Conservation (phyloP, 1,140 invertebrate genomes). For the Ips typographus region DNA sequence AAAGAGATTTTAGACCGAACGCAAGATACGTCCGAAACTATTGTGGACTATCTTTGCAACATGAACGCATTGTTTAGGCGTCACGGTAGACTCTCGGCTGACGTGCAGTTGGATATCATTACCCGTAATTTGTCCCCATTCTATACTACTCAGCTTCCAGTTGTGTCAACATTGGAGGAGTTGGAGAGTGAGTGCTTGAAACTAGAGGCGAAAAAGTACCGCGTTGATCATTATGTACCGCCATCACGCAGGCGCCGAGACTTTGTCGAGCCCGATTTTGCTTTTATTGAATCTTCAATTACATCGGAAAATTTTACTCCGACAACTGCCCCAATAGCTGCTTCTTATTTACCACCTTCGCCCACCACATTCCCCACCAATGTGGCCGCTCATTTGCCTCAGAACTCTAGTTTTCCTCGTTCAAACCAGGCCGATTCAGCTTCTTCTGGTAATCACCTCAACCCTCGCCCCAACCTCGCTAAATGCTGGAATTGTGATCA, state of each 20-base stretch:
- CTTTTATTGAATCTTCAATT: too few relatives aligned
- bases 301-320: too few relatives aligned
- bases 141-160: slow-evolving; percentile 8
- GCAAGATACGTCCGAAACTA: slow-evolving; percentile 7
- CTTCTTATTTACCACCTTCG: too few relatives aligned
- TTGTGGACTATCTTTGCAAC: slow-evolving; percentile 44
- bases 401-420: neutral
- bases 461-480: neutral
- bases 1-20: too few relatives aligned
- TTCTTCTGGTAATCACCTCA: neutral
- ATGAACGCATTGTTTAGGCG: slow-evolving; percentile 28
- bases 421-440: slow-evolving; percentile 14
- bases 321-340: too few relatives aligned
- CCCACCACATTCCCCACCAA: too few relatives aligned
- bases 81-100: slow-evolving; percentile 17
- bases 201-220: slow-evolving; percentile 11
- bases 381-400: neutral
- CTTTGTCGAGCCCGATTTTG: too few relatives aligned
- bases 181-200: slow-evolving; percentile 15
- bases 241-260: too few relatives aligned
- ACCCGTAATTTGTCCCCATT: slow-evolving; percentile 3
- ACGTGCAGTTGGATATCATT: slow-evolving; percentile 18
- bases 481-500: slow-evolving; percentile 16
- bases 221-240: neutral
- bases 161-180: slow-evolving; percentile 1